Conservation (phyloP, 2,797 vertebrate species). For the Gila robusta region DNA sequence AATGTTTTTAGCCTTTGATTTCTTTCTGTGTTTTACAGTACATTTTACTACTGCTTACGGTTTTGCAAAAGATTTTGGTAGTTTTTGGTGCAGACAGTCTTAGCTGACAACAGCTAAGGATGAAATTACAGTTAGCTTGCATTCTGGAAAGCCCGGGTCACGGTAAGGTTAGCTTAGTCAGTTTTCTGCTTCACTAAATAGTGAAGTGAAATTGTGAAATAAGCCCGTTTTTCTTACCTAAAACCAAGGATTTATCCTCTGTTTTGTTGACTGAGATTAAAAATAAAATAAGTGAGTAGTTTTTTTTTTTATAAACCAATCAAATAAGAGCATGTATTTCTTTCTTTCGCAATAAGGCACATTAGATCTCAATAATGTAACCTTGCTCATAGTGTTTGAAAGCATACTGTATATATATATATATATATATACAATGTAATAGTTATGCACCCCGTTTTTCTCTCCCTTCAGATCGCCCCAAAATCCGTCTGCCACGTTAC, state of each 20-base stretch:
- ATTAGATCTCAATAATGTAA: neutral
- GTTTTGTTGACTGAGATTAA: neutral
- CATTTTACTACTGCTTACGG: neutral
- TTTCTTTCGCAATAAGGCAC: neutral
- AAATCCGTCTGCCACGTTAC: constrained; percentile 90
- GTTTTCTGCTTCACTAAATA: neutral
- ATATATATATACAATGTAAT: neutral
- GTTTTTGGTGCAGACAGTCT: neutral
- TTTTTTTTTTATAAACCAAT: neutral
- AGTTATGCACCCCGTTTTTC: neutral
- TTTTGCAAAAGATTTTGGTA: neutral
- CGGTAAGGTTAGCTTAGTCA: neutral
- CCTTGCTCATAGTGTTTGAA: neutral
- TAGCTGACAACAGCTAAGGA: neutral
- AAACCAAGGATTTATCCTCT: neutral
- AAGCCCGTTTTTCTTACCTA: neutral
- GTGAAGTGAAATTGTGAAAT: neutral
- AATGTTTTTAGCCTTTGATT: neutral
- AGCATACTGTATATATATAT: neutral
- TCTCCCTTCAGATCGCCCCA: constrained; percentile 86
- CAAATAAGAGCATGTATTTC: neutral
- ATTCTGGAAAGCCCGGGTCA: neutral
- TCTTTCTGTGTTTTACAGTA: neutral
- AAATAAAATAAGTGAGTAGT: neutral
- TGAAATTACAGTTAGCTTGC: constrained; percentile 27